Evolutionary conservation across 2,113 vertebrate genomes (phyloP), one percentile per base, ranked within the genome.

Genomic region (Hiodon alosoides): DNA sequence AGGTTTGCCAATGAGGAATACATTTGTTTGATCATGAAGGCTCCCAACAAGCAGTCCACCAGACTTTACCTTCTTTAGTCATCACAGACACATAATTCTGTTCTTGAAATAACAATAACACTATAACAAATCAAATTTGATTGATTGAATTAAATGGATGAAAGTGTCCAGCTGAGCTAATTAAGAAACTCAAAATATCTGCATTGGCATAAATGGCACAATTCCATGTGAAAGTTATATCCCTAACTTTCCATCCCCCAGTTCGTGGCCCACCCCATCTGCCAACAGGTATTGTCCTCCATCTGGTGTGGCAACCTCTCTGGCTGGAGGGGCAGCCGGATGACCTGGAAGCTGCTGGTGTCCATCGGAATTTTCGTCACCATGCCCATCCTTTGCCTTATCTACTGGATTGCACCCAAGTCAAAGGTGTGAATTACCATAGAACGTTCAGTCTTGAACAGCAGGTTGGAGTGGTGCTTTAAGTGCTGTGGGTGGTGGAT

Each of bases 221-320:
- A 67, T 67, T 67, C 47, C 7, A 69, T 76, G 61, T 73, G 66
- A 66, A 69, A 72, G 68, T 54, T 3, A 57, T 8, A 10, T 50
- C 16, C 16, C 2, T 59, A 64, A 59, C 6, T 51, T 5, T 68
- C 62, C 6, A 14, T 9, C 50, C 53, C 16, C 1, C 74, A 96
- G 95, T 96, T 96, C 83, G 94, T 95, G 81, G 94, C 94, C 0
- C 94, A 95, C 60, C 94, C 94, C 11, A 95, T 95, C 84, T 95
- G 95, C 83, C 95, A 97, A 84, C 95, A 97, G 86, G 95, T 96
- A 50, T 88, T 97, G 54, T 95, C 94, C 1, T 97, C 94, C 11
- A 94, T 96, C 86, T 97, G 94, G 95, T 94, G 92, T 67, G 93
- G 94, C 51, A 91, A 86, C 71, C 84, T 97, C 68, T 84, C 90